phyloP scores from a whole-genome alignment of 2,888 invertebrate genomes.

The Eupithecia abbreviata region DNA sequence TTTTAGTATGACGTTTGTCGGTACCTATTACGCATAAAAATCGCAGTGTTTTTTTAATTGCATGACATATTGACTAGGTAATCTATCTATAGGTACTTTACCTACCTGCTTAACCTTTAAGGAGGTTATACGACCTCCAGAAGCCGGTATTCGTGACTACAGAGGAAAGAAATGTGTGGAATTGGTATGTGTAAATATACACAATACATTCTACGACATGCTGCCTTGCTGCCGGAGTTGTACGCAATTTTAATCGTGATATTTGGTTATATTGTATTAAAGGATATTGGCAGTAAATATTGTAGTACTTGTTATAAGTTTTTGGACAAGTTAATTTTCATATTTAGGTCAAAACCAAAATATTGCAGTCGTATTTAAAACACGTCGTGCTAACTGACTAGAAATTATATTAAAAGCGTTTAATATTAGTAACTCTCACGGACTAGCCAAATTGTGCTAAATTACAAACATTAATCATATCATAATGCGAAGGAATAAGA shows the following conservation, averaged over 20 bases:
- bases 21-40: neutral
- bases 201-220: neutral
- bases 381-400: neutral
- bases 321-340: neutral
- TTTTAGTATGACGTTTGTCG: neutral
- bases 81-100: neutral
- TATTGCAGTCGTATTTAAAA: neutral
- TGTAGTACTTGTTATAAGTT: neutral
- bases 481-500: constrained; percentile 27
- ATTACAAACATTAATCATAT: constrained; percentile 30
- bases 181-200: constrained; percentile 1
- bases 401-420: neutral
- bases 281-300: neutral
- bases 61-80: neutral
- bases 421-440: neutral
- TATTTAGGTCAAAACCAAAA: neutral
- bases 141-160: neutral
- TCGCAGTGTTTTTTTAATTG: neutral
- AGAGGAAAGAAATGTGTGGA: constrained; percentile 10
- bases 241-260: neutral
- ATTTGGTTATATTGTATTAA: neutral
- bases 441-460: constrained; percentile 19
- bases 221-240: neutral
- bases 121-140: neutral
- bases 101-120: neutral